Evolutionary conservation across 2,113 vertebrate species (phyloP).

Genomic region (Cichladusa arquata): DNA sequence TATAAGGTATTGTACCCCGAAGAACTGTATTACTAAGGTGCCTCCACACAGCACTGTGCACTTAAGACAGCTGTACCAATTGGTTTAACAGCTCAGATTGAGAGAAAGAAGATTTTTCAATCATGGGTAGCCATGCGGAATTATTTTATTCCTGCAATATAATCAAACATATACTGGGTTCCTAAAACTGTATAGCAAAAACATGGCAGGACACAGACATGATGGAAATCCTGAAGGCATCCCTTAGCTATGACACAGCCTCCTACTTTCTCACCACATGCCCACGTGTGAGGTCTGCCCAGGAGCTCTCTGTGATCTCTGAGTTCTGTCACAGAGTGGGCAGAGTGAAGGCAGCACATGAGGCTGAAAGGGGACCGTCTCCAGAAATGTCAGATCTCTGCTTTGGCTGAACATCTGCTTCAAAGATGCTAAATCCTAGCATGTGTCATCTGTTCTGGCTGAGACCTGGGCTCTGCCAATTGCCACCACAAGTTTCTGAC

Average conservation of each 20-base stretch:
- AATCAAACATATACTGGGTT: neutral
- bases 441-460: neutral
- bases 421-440: neutral
- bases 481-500: neutral
- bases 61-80: neutral
- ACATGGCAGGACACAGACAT: neutral
- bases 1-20: neutral
- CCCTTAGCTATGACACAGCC: constrained; percentile 7
- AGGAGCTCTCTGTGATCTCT: neutral
- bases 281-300: constrained; percentile 8
- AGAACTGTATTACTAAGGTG: neutral
- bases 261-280: neutral
- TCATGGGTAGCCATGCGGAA: neutral
- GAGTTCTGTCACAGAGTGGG: constrained; percentile 12
- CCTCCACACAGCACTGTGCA: neutral
- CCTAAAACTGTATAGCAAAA: neutral
- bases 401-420: constrained; percentile 5
- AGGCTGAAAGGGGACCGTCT: neutral
- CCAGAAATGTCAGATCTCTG: neutral
- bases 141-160: neutral
- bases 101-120: neutral
- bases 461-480: neutral
- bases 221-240: neutral
- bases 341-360: neutral
- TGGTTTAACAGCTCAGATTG: neutral